Evolutionary conservation across 2,888 invertebrate genomes (phyloP), one percentile per base, ranked within the genome.

Genomic region (Suillia variegata): DNA sequence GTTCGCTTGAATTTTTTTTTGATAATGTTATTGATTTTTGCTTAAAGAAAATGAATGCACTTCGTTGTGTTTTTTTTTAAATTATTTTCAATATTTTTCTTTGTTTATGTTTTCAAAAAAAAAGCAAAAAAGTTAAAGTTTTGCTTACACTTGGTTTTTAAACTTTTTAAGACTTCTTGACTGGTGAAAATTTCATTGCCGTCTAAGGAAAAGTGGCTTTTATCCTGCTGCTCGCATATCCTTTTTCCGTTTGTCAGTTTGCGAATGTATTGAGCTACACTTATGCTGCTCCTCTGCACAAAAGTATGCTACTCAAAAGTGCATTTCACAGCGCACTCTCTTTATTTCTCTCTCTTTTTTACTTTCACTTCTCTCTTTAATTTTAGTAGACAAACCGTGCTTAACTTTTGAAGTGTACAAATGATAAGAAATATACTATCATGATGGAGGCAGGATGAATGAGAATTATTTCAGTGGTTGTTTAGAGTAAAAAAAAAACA

Each of bases 181-280:
- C 75, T 67, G 68, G 59, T 67, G 73, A 75, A 78, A 76, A 69
- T 69, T 69, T 72, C 62, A 67, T 65, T 58, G 67, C 73, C 69
- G 66, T 74, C 70, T 74, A 64, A 62, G 33, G 13, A 34, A 38
- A 8, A 38, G 6, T 38, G 6, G 10, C 15, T n/a, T 13, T n/a
- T n/a, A n/a, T n/a, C n/a, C n/a, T n/a, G n/a, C n/a, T n/a, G n/a
- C 38, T 13, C 38, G n/a, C 6, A 38, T n/a, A 13, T 38, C 38
- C 38, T 38, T 38, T 38, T 38, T 13, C 15, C 38, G 13, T 38
- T 31, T 31, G 31, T 31, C 6, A 31, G 12, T 31, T 6, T 8
- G 31, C 6, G 31, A 31, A 12, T 31, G 31, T 8, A 31, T 8
- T 8, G 12, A 31, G 31, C 31, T 12, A 31, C 31, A 31, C 31